Percentiles rank a stretch among this genome's conserved stretches.
phyloP scores from a whole-genome alignment of 2,797 vertebrate species.

The Otus scops region DNA sequence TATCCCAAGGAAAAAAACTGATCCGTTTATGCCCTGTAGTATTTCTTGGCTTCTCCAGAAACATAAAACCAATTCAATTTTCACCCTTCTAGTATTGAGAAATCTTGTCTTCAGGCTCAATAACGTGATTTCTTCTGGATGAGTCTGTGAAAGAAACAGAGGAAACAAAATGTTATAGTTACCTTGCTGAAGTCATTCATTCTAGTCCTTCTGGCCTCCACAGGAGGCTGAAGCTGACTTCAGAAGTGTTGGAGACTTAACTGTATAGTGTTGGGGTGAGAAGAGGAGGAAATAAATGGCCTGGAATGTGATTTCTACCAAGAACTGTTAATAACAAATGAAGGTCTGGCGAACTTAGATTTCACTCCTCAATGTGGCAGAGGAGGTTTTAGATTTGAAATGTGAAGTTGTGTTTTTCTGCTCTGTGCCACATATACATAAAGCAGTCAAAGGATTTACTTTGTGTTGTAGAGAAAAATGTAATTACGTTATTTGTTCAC shows the following conservation, averaged over 20 bases:
- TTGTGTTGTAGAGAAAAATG: neutral
- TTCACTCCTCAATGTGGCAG: neutral
- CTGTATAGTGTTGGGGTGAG: neutral
- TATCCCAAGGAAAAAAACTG: neutral
- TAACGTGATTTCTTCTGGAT: neutral
- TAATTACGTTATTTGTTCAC: neutral
- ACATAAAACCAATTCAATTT: neutral
- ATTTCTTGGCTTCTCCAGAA: neutral
- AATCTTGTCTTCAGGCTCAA: neutral
- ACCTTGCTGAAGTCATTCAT: neutral
- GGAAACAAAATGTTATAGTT: fast-evolving
- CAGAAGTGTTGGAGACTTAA: neutral
- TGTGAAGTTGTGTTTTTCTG: neutral
- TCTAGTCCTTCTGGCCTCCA: neutral
- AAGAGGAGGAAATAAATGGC: neutral
- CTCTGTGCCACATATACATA: neutral
- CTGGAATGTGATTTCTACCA: neutral
- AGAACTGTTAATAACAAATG: neutral
- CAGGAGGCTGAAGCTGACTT: neutral
- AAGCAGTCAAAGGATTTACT: neutral
- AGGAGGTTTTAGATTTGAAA: neutral
- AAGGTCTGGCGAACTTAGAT: neutral
- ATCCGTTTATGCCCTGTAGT: neutral
- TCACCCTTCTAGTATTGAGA: neutral
- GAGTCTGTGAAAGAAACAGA: neutral